Evolutionary conservation across 2,888 invertebrate species (phyloP), one percentile per base, ranked within the genome.

Genomic region (Andricus quercusramuli): DNA sequence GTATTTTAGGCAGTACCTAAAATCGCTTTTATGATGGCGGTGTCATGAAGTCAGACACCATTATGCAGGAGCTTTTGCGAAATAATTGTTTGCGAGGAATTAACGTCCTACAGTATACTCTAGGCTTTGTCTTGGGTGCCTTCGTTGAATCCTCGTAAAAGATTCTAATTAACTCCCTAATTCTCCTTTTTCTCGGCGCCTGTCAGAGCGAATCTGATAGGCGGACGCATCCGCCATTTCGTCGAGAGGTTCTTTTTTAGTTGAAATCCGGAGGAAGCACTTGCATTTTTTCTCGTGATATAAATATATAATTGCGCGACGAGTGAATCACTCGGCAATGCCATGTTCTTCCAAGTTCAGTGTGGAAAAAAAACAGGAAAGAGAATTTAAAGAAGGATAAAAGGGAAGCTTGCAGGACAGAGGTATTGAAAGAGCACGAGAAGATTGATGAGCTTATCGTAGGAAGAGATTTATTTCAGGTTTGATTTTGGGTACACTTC

Each of bases 251-350:
- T 84, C 83, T 81, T 82, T 82, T 84, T 78, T 82, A 78, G 79
- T 82, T 74, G 80, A 83, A 85, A 86, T 83, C 77, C 77, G 78
- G 76, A 85, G 85, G 83, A 59, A 79, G 82, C 78, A 82, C 82
- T 82, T 82, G 85, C 89, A 90, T 87, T 89, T 84, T 84, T 89
- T 86, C 83, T 83, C 87, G 86, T 86, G 89, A 62, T 62, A 90
- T 91, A 90, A 90, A 91, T 90, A 89, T 88, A 85, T 90, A 90
- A 91, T 91, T 89, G 87, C 86, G 6, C 62, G 62, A 62, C 62
- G 25, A 62, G 62, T 62, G 62, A 62, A 62, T 62, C 62, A 62
- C 25, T 62, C 62, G 62, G 15, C 62, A 62, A 15, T 62, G 15
- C 62, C 25, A 62, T 25, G 62, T 15, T 25, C 25, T n/a, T n/a